phyloP scores from a whole-genome alignment of 1,140 invertebrate species.

The Cherax quadricarinatus region DNA sequence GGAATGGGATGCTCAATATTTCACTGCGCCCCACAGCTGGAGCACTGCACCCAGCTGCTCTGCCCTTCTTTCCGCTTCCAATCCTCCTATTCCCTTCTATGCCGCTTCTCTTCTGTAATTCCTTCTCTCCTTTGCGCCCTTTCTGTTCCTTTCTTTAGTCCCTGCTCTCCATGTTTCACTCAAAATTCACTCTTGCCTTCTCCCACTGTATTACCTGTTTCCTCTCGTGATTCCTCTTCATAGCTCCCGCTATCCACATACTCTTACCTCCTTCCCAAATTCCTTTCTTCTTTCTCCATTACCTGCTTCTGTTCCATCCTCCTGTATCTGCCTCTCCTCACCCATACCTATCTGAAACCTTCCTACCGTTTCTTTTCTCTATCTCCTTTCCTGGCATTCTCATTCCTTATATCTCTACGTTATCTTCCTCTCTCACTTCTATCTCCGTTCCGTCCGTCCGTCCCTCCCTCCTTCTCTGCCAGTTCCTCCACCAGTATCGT shows the following conservation, averaged over 20 bases:
- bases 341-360: not conserved
- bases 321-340: not conserved
- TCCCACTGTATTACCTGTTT: too few relatives aligned
- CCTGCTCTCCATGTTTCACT: not conserved
- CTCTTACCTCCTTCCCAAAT: too few relatives aligned
- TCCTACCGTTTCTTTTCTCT: not conserved
- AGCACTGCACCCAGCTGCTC: not conserved
- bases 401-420: not conserved
- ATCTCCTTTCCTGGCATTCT: not conserved
- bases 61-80: not conserved
- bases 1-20: constrained; percentile 1
- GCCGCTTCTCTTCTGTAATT: not conserved
- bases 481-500: not conserved
- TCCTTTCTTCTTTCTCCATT: not conserved
- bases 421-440: too few relatives aligned
- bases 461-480: not conserved
- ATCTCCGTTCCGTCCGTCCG: not conserved
- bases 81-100: not conserved
- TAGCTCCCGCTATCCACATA: too few relatives aligned
- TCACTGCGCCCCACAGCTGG: not conserved
- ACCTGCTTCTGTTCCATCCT: not conserved
- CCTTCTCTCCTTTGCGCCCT: not conserved
- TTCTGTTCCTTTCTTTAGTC: not conserved
- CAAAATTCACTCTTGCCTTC: too few relatives aligned
- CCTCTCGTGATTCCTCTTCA: too few relatives aligned